Evolutionary conservation across 2,888 invertebrate species (phyloP), one percentile per base, ranked within the genome.

Genomic region (Palloptera scutellata): DNA sequence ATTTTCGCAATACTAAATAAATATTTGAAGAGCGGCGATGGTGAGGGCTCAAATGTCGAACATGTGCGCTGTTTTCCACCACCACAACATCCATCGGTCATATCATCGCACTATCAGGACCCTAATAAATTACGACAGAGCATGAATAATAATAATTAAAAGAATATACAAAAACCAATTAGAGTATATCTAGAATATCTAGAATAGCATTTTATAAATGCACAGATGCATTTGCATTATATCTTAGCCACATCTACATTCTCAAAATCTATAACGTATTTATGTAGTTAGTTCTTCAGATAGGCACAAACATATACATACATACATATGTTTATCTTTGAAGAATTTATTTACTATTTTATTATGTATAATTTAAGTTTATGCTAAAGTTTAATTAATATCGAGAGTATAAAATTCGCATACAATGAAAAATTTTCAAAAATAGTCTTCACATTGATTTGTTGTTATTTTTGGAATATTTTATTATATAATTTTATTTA

Each of bases 1-100:
- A 96, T 98, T 76, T 97, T 97, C 87, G 96, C 97, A 54, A 93
- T 96, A 71, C 87, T 98, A 69, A 95, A 96, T 86, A 96, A 98
- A 81, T 97, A 97, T 86, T 88, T 97, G 70, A 94, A 94, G 77
- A 92, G 93, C 1, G 93, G 92, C 65, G 92, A 92, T 78, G 90
- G 90, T 66, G 94, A 94, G 70, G 88, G 88, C 11, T 91, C 93
- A 54, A 96, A 96, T 57, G 96, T 97, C 15, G 98, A 98, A 83
- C 97, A 98, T 83, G 97, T 98, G 13, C 88, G 97, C 51, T 98
- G 98, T 86, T 98, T 97, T 87, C 97, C 97, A 66, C 97, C 98
- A 41, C 98, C 98, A 8, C 90, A 94, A 75, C 93, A 93, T 86
- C 92, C 92, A 41, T 89, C 91, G 60, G 80, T 85, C 73, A 82